Evolutionary conservation across 2,113 vertebrate genomes (phyloP), one percentile per base, ranked within the genome.

Genomic region (Lonchura striata): DNA sequence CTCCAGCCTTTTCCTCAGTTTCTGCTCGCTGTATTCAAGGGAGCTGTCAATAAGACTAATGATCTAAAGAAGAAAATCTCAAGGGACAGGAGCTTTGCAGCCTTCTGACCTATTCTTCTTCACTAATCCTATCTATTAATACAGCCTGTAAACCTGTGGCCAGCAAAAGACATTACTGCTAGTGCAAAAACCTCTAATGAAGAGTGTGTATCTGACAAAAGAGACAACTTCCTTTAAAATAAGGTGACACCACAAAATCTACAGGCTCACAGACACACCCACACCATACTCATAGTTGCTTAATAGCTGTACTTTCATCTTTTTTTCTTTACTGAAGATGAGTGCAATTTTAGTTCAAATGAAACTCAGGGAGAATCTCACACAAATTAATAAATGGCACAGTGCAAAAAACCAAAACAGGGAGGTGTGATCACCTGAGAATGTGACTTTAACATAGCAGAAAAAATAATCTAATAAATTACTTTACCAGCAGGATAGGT

Each of bases 111-210:
- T 71, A 63, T 75, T 96, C 87, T 94, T 79, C 90, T 94, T 94
- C 89, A 46, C 91, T 98, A 98, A 98, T 97, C 96, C 95, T 84
- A 52, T 66, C 95, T 97, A 92, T 96, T 96, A 97, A 96, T 96
- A 96, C 60, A 90, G 90, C 74, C 63, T 42, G 17, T 50, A 78
- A 94, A 78, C 82, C 64, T 84, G 50, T 69, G 61, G 78, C 78
- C 50, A 82, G 95, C 56, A 71, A 37, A 77, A 86, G 86, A 63
- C 53, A 37, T 61, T 82, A 86, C 46, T 46, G 57, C 57, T 86
- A 30, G 6, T 49, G 46, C 18, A 86, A 44, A 84, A 81, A 47
- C 19, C 82, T 78, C 70, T 49, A 59, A 61, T 11, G 71, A 90
- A 49, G 52, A 65, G 17, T 0, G 0, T 27, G 7, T 11, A 28